Evolutionary conservation across 2,888 invertebrate genomes (phyloP), one percentile per base, ranked within the genome.

Genomic region (Parnassius apollo): DNA sequence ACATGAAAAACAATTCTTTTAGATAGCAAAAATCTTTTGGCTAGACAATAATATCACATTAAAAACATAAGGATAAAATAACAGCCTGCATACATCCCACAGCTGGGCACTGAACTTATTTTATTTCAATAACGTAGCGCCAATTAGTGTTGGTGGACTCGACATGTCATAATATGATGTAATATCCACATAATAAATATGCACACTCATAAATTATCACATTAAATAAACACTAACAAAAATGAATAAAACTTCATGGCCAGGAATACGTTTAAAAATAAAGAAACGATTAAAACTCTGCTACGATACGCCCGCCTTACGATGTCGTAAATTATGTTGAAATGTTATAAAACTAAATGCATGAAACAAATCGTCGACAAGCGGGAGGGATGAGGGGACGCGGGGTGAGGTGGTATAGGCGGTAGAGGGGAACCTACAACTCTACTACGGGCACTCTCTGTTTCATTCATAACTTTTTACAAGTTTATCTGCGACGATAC

Each of bases 391-490:
- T 72, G 68, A 72, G 69, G 70, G 74, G 66, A 70, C 68, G 71
- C 64, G 67, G 69, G 62, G 67, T 68, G 69, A 61, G 69, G 67
- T 65, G 66, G 69, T 68, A 57, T 68, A 66, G 59, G 57, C 61
- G 62, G 69, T 64, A 66, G 59, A 65, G 75, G 78, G 76, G 74
- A 70, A 80, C 75, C 84, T 87, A 89, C 89, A 88, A 88, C 87
- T 88, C 83, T 85, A 91, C 91, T 91, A 90, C 91, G 88, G 67
- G 74, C 88, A 89, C 91, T 91, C 90, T 91, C 91, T 81, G 85
- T 91, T 92, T 91, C 92, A 92, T 92, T 92, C 92, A 92, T 92
- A 92, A 92, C 92, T 92, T 92, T 92, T 92, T 91, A 89, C 89
- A 91, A 91, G 89, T 91, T 91, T 91, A 91, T 91, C 90, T 91